These are phyloP conservation scores for Batillaria attramentaria DNA, from an alignment of 1,140 invertebrate species.

Conservation along the genomic window DNA sequence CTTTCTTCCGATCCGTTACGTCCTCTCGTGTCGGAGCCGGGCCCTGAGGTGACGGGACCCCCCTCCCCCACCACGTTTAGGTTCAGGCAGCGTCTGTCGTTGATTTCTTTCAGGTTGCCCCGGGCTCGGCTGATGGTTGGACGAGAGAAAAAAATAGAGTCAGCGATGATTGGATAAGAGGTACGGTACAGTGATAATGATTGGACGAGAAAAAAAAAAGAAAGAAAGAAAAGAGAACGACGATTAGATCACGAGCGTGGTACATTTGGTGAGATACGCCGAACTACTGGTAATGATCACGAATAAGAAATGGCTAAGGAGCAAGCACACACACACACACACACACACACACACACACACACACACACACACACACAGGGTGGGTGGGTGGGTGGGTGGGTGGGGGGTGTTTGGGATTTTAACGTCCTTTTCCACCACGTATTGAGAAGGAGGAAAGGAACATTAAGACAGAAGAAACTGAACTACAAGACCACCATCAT, in stretches of 20 bases:
- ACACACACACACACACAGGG: background rate
- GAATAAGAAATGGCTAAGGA: background rate
- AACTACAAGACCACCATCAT: too few relatives aligned
- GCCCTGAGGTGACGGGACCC: background rate
- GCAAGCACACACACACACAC: conserved; percentile 2
- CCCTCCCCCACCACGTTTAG: conserved; percentile 27
- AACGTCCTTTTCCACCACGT: too few relatives aligned
- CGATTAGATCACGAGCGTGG: too few relatives aligned
- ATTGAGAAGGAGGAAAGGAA: too few relatives aligned
- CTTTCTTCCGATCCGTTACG: conserved; percentile 57
- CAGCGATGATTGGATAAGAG: background rate
- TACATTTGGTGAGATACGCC: background rate
- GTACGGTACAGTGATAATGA: background rate
- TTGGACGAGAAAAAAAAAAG: background rate
- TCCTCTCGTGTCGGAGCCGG: background rate
- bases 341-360: conserved; percentile 4
- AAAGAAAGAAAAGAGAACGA: background rate
- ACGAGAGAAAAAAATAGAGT: background rate
- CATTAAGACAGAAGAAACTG: too few relatives aligned
- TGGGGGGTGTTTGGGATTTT: too few relatives aligned
- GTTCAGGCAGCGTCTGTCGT: conserved; percentile 33
- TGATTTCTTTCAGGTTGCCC: conserved; percentile 36
- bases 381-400: too few relatives aligned
- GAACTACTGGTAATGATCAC: background rate
- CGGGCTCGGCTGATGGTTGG: conserved; percentile 55